Evolutionary conservation across 37 sponge, comb jelly and placozoan genomes (phyloP).

Genomic region (Eunapius fragilis): DNA sequence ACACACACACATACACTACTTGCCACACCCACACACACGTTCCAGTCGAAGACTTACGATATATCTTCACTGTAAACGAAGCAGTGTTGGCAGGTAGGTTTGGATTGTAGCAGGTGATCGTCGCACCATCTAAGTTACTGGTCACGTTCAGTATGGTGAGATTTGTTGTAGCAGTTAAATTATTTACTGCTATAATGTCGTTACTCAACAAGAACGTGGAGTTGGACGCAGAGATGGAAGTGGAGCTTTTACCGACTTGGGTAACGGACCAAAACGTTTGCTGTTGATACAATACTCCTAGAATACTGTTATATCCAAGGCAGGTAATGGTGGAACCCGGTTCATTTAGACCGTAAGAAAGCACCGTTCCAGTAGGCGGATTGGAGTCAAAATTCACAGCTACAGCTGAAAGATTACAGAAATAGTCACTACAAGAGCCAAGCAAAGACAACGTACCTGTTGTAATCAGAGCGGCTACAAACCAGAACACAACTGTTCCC

Average conservation of each 20-base stretch:
- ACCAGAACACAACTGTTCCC: no score
- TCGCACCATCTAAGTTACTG: neutral
- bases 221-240: neutral
- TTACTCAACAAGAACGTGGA: neutral
- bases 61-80: neutral
- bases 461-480: no score
- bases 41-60: neutral
- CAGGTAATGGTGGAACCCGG: neutral
- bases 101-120: neutral
- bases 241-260: neutral
- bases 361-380: neutral
- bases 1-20: no score
- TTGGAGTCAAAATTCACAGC: neutral
- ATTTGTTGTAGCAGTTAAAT: neutral
- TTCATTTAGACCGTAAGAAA: neutral
- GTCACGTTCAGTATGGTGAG: slow-evolving; percentile 1
- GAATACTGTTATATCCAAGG: neutral
- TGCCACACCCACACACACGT: no score
- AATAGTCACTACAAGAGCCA: no score
- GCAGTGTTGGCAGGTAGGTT: neutral
- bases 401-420: no score
- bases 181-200: neutral
- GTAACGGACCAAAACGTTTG: neutral
- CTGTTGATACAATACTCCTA: neutral
- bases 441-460: no score